phyloP scores from a whole-genome alignment of 2,113 vertebrate genomes.

The Australoheros scitulus region DNA sequence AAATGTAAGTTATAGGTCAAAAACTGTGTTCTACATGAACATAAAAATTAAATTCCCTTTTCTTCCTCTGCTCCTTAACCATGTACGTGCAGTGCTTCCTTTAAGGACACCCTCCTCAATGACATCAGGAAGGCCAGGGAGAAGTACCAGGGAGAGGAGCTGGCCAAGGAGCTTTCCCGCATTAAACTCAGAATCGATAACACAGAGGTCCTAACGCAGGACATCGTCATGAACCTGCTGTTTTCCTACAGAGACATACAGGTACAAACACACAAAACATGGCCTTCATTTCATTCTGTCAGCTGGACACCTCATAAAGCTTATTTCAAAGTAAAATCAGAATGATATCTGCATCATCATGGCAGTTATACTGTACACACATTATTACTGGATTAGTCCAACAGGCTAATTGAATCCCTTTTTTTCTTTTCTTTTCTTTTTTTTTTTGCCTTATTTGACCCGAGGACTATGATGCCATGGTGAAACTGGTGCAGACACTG shows the following conservation, averaged over 20 bases:
- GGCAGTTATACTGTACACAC: neutral
- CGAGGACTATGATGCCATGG: slow-evolving; percentile 97
- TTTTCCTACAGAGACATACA: slow-evolving; percentile 97
- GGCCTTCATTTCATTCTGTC: neutral
- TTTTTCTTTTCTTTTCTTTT: too few relatives aligned
- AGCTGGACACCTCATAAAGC: neutral
- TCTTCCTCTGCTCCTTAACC: neutral
- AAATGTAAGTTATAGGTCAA: neutral
- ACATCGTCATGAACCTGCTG: slow-evolving; percentile 94
- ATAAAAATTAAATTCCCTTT: neutral
- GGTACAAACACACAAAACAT: slow-evolving; percentile 75
- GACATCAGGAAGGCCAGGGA: slow-evolving; percentile 93
- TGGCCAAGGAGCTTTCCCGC: slow-evolving; percentile 89
- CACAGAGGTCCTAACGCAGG: slow-evolving; percentile 91
- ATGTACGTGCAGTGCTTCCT: slow-evolving; percentile 80
- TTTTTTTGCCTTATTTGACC: neutral
- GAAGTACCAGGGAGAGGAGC: slow-evolving; percentile 93
- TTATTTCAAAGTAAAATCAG: neutral
- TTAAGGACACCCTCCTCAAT: slow-evolving; percentile 91
- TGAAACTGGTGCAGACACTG: slow-evolving; percentile 93
- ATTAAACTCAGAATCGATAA: slow-evolving; percentile 95
- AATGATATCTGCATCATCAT: neutral
- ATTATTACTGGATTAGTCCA: neutral
- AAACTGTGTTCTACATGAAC: neutral
- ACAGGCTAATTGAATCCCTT: neutral